These are phyloP conservation scores for Tenthredo scrophulariae DNA, from an alignment of 2,888 invertebrate genomes.

Conservation along the genomic window DNA sequence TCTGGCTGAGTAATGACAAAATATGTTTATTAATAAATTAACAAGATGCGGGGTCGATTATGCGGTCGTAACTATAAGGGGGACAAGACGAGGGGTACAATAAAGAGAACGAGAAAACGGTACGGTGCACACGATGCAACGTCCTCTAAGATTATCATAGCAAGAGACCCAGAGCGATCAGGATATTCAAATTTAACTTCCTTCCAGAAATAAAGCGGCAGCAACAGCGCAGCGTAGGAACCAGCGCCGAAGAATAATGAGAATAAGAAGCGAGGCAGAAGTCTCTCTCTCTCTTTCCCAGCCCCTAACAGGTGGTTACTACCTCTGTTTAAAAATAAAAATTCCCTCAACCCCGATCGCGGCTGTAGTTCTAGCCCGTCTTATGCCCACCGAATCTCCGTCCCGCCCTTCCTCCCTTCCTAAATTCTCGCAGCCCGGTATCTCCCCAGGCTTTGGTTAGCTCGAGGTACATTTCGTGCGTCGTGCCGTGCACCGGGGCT, in stretches of 20 bases:
- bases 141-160: background rate
- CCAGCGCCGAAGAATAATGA: no score
- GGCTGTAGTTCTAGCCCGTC: background rate
- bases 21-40: conserved; percentile 1
- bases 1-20: no score
- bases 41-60: conserved; percentile 14
- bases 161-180: background rate
- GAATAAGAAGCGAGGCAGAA: background rate
- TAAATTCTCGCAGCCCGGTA: background rate
- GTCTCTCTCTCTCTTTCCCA: conserved; percentile 2
- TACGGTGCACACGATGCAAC: no score
- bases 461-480: background rate
- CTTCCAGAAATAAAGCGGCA: conserved; percentile 47
- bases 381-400: background rate
- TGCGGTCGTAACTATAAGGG: background rate
- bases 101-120: no score
- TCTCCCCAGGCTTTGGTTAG: background rate
- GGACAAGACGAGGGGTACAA: no score
- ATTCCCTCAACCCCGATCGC: conserved; percentile 39
- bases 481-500: background rate
- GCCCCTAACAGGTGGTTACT: conserved; percentile 52
- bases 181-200: conserved; percentile 53
- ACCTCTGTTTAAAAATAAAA: conserved; percentile 48
- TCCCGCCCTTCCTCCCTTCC: background rate
- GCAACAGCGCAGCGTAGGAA: background rate